phyloP scores from a whole-genome alignment of 1,140 invertebrate genomes.

The Drosophila neocordata region DNA sequence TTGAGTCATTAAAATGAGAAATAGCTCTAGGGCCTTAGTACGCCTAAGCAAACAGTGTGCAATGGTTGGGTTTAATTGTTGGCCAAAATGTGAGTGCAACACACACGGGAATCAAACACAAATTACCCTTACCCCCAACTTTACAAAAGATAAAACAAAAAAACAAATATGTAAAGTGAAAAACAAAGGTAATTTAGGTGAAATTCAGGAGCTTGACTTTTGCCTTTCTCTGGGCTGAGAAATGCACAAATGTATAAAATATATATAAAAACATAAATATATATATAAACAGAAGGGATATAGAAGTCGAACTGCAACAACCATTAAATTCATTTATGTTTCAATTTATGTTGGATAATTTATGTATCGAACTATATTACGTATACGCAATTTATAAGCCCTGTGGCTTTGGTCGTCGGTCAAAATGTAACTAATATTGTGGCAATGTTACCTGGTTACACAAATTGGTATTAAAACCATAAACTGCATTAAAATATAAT shows the following conservation, averaged over 20 bases:
- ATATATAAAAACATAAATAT: constrained; percentile 16
- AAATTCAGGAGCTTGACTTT: constrained; percentile 56
- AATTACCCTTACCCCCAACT: not conserved
- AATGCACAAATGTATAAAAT: constrained; percentile 26
- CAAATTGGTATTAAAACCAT: constrained; percentile 12
- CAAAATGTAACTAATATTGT: constrained; percentile 8
- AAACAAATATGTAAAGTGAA: constrained; percentile 13
- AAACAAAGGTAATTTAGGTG: constrained; percentile 37
- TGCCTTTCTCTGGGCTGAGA: constrained; percentile 26
- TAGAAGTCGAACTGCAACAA: constrained; percentile 31
- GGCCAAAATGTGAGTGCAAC: constrained; percentile 60
- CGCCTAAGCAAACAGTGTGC: constrained; percentile 65
- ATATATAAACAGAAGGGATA: not conserved
- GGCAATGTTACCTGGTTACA: constrained; percentile 21
- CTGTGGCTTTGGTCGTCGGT: constrained; percentile 36
- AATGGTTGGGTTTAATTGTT: constrained; percentile 72
- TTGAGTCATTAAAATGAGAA: constrained; percentile 80
- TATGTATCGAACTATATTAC: constrained; percentile 54
- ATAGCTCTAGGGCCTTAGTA: constrained; percentile 59
- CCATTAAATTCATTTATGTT: constrained; percentile 51
- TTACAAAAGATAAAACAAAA: not conserved
- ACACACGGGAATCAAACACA: constrained; percentile 23
- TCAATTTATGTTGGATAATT: constrained; percentile 53
- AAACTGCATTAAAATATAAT: not conserved
- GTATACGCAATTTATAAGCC: constrained; percentile 57